Conservation (phyloP, 2,888 invertebrate genomes). For the Melolontha melolontha region DNA sequence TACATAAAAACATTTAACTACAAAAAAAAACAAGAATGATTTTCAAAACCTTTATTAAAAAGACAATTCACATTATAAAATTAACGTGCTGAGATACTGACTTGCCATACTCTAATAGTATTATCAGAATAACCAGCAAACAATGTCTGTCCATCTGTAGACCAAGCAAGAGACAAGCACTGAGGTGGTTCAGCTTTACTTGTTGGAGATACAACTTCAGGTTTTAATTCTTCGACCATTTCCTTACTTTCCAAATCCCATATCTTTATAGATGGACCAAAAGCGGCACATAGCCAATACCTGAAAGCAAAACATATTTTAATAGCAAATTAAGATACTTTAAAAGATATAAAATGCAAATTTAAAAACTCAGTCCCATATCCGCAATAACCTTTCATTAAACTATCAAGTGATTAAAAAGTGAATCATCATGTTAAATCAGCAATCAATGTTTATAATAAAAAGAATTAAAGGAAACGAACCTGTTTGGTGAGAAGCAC, state of each 20-base stretch:
- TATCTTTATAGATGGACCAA: conserved; percentile 97
- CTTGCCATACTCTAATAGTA: conserved; percentile 98
- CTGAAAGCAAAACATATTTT: conserved; percentile 50
- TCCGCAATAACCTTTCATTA: conserved; percentile 64
- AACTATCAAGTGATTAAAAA: conserved; percentile 60
- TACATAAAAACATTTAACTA: no score
- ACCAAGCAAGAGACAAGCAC: conserved; percentile 98
- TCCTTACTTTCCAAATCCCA: conserved; percentile 99
- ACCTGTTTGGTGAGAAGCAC: conserved; percentile 98
- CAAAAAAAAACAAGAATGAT: conserved; percentile 1
- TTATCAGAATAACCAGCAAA: conserved; percentile 99
- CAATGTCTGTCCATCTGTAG: conserved; percentile 98
- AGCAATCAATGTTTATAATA: neutral
- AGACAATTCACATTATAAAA: neutral
- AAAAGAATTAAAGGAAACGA: conserved; percentile 39
- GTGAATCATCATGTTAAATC: conserved; percentile 22
- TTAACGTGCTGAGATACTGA: conserved; percentile 87
- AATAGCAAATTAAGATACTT: neutral
- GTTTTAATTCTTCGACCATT: conserved; percentile 97
- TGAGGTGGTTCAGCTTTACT: conserved; percentile 93
- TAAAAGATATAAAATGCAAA: conserved; percentile 11
- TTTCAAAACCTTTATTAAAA: conserved; percentile 9
- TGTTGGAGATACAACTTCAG: conserved; percentile 88
- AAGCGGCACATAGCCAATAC: conserved; percentile 99
- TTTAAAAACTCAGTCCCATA: conserved; percentile 62